phyloP scores from a whole-genome alignment of 2,888 invertebrate genomes.

The Orthosia gracilis region DNA sequence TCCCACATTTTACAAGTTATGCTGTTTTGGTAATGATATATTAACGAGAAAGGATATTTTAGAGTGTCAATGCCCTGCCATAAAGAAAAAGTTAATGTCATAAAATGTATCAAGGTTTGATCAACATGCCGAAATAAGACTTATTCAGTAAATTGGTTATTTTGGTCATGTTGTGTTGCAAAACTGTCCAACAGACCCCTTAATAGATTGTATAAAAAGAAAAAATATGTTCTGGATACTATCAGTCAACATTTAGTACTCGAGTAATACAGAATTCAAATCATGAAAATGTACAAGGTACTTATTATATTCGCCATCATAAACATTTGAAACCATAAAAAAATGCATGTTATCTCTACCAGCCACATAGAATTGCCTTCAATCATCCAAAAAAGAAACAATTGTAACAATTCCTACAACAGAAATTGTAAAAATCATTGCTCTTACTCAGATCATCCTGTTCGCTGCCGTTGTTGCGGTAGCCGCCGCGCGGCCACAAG shows the following conservation, averaged over 20 bases:
- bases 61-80: constrained; percentile 4
- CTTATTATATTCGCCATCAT: no score
- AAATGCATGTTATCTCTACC: no score
- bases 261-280: constrained; percentile 10
- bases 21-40: no score
- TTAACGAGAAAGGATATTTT: background rate
- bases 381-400: background rate
- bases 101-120: constrained; percentile 34
- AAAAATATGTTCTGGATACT: background rate
- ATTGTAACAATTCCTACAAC: background rate
- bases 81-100: constrained; percentile 13
- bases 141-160: constrained; percentile 27
- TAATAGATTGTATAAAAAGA: constrained; percentile 27
- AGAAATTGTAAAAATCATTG: background rate
- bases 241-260: constrained; percentile 29
- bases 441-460: constrained; percentile 17
- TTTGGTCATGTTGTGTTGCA: constrained; percentile 33
- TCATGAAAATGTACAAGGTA: constrained; percentile 40
- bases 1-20: no score
- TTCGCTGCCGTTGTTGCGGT: constrained; percentile 34
- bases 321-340: no score
- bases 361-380: no score
- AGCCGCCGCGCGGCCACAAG: constrained; percentile 38
- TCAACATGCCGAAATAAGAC: constrained; percentile 21
- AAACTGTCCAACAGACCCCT: constrained; percentile 26